Base-by-base conservation (phyloP, 2,113 vertebrate species). In the Morphnarchus princeps region DNA sequence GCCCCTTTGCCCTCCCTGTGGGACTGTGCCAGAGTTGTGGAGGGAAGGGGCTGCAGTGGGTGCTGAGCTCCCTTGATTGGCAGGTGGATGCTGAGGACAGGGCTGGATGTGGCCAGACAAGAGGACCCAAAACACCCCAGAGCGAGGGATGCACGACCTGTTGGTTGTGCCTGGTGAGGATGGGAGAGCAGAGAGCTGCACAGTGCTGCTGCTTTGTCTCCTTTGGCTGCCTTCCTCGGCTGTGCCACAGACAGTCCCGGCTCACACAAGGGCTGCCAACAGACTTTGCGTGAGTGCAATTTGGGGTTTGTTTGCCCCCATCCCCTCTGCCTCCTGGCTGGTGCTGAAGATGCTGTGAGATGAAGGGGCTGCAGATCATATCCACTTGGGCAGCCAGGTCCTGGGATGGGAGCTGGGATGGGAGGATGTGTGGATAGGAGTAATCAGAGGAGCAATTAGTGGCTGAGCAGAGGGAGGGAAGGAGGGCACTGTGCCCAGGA, bases 241-340 rank as follows among this genome's bases (percentile, higher is more conserved):
- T 49, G 43, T 77, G 66, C 34, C 29, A 29, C 0, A 0, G 40
- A 12, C 36, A 43, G 49, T 40, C 43, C 28, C 1, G 4, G 29
- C 59, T 74, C 72, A 29, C 42, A 21, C 11, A 32, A 72, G 28
- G 45, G 40, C 63, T 89, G 81, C 54, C 65, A 69, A 32, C 14
- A 76, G 65, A 76, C 38, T 69, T 50, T 15, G 17, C 16, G 6
- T 5, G 5, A 45, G 26, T 43, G 38, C 1, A 0, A 34, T 88
- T 9, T 55, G 24, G 47, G 9, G 9, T 32, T 57, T 54, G 34
- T 31, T 66, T 91, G 18, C 24, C 47, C 47, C 36, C 17, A 25
- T 47, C 22, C 31, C 7, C 42, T 55, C 26, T 70, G 28, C 34
- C 5, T 88, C 43, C 29, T n/a, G 38, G 36, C 55, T 59, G 20